phyloP scores from a whole-genome alignment of 2,888 invertebrate species.

The Watsonalla cultraria region DNA sequence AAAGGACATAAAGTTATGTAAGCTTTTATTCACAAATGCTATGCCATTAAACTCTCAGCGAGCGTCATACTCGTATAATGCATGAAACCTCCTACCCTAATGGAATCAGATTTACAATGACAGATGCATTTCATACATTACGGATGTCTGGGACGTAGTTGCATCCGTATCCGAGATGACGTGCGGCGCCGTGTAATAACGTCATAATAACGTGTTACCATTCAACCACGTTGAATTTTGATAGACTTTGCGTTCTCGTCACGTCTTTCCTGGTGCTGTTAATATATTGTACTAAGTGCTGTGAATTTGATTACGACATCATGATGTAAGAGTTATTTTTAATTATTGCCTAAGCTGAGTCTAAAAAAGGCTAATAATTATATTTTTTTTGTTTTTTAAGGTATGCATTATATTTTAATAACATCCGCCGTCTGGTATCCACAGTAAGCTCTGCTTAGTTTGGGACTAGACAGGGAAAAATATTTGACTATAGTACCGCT shows the following conservation, averaged over 20 bases:
- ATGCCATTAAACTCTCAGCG: background rate
- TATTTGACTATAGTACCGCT: too few species aligned
- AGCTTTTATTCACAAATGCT: background rate
- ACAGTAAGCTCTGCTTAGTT: too few species aligned
- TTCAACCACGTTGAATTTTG: background rate
- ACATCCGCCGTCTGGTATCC: too few species aligned
- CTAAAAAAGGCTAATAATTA: background rate
- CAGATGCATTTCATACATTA: background rate
- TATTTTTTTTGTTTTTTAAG: too few species aligned
- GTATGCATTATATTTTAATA: too few species aligned
- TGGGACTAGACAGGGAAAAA: too few species aligned
- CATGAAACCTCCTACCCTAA: background rate
- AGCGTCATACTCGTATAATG: background rate
- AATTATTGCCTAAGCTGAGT: background rate
- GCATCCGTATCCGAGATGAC: background rate
- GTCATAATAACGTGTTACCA: background rate
- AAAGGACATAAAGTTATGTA: too few species aligned
- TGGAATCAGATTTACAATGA: background rate
- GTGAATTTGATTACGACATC: background rate
- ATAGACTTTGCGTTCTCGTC: background rate
- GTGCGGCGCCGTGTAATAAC: background rate
- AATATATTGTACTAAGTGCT: background rate
- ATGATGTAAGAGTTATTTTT: background rate
- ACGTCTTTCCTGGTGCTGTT: background rate
- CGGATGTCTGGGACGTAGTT: background rate